These are phyloP conservation scores for Pholis gunnellus DNA, from an alignment of 2,113 vertebrate genomes.

Conservation along the genomic window DNA sequence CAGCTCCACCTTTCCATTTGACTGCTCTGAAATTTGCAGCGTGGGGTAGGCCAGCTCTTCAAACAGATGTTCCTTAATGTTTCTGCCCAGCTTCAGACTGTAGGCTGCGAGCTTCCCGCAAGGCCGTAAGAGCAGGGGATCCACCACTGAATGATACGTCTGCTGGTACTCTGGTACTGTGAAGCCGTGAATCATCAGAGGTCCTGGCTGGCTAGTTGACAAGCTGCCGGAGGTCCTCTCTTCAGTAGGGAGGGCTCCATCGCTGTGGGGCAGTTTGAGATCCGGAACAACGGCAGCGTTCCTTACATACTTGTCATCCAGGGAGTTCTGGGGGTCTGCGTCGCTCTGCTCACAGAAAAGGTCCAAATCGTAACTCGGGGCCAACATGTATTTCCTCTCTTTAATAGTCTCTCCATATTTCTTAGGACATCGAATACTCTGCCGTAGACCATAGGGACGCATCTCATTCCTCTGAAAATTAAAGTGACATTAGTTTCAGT, in stretches of 20 bases:
- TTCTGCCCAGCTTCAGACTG: conserved; percentile 77
- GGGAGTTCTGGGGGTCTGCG: conserved; percentile 21
- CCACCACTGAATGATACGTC: conserved; percentile 78
- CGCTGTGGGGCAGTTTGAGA: conserved; percentile 5
- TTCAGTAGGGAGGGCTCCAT: neutral
- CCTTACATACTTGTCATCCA: conserved; percentile 63
- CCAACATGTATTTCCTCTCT: conserved; percentile 54
- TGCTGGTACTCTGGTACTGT: conserved; percentile 70
- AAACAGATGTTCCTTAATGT: conserved; percentile 81
- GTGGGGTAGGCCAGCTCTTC: conserved; percentile 72
- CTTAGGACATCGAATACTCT: conserved; percentile 71
- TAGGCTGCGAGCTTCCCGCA: conserved; percentile 65
- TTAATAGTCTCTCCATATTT: conserved; percentile 74
- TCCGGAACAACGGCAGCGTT: conserved; percentile 73
- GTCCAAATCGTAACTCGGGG: conserved; percentile 30
- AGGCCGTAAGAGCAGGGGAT: conserved; percentile 73
- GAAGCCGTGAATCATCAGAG: conserved; percentile 77
- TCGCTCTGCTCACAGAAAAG: conserved; percentile 41
- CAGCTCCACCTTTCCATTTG: conserved; percentile 65
- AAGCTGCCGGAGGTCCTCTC: neutral
- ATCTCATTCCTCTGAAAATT: conserved; percentile 64
- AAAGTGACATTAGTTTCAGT: conserved; percentile 27
- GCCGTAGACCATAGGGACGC: conserved; percentile 69
- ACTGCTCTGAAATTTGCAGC: conserved; percentile 59
- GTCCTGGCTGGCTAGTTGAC: conserved; percentile 5